Conservation (phyloP, 2,888 invertebrate genomes). For the Clitarchus hookeri region DNA sequence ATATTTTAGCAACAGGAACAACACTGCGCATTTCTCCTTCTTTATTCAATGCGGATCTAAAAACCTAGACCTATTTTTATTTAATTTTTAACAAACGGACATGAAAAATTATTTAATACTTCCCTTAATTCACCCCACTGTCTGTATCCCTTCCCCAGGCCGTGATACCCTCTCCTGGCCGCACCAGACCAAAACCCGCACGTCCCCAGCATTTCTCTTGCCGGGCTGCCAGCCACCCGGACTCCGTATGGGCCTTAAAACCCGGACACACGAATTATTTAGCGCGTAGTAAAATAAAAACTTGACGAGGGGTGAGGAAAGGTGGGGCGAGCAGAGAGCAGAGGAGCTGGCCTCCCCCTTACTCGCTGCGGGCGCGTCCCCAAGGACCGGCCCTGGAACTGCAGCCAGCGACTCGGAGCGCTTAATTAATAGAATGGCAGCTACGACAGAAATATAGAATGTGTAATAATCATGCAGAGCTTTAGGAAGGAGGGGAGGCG, state of each 20-base stretch:
- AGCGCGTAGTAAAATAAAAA: slow-evolving; percentile 36
- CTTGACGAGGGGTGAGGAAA: slow-evolving; percentile 30
- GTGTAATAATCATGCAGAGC: slow-evolving; percentile 14
- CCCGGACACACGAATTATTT: slow-evolving; percentile 40
- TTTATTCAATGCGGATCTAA: slow-evolving; percentile 31
- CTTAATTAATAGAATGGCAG: slow-evolving; percentile 35
- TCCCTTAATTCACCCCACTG: slow-evolving; percentile 41
- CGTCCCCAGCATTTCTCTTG: slow-evolving; percentile 17
- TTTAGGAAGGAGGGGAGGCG: not conserved
- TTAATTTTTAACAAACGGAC: slow-evolving; percentile 40
- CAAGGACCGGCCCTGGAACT: slow-evolving; percentile 17
- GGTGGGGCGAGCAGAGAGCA: not conserved
- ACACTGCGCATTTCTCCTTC: slow-evolving; percentile 37
- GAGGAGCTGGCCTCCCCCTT: not conserved
- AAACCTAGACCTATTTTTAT: slow-evolving; percentile 33
- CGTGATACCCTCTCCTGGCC: slow-evolving; percentile 30
- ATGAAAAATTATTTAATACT: slow-evolving; percentile 45
- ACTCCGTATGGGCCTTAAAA: slow-evolving; percentile 39
- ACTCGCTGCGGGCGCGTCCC: slow-evolving; percentile 18
- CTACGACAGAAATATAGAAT: slow-evolving; percentile 28
- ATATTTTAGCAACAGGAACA: slow-evolving; percentile 41
- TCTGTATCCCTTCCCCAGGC: slow-evolving; percentile 26
- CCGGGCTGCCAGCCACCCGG: slow-evolving; percentile 1
- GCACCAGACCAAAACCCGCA: slow-evolving; percentile 18
- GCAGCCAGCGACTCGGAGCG: slow-evolving; percentile 31